Percentiles rank a stretch among this genome's conserved stretches.
Evolutionary conservation across 2,113 vertebrate species (phyloP).

Genomic region (Ophiodon elongatus): DNA sequence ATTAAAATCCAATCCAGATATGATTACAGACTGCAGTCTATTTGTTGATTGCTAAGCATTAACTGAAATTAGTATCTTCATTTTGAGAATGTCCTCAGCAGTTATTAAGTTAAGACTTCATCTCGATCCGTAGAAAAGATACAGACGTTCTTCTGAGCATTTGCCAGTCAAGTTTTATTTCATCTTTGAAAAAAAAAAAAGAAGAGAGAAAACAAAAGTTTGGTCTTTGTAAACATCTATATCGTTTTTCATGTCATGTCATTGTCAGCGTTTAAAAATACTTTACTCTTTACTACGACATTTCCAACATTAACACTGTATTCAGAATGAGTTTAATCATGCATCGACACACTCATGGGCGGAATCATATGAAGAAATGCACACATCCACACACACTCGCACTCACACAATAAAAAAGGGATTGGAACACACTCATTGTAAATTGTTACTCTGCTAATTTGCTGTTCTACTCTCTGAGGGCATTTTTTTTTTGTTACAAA

Average conservation of each 20-base stretch:
- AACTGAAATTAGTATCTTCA: slow-evolving; percentile 6
- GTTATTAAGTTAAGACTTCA: background rate
- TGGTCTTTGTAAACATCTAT: slow-evolving; percentile 81
- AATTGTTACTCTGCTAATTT: slow-evolving; percentile 11
- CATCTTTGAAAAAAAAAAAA: slow-evolving; percentile 61
- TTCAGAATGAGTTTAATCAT: slow-evolving; percentile 74
- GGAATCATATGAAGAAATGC: slow-evolving; percentile 53
- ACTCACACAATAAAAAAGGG: slow-evolving; percentile 28
- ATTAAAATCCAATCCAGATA: slow-evolving; percentile 3
- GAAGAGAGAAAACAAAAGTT: slow-evolving; percentile 60
- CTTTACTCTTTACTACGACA: slow-evolving; percentile 74
- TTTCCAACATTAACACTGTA: slow-evolving; percentile 76
- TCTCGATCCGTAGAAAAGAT: background rate
- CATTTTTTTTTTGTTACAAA: slow-evolving; percentile 41
- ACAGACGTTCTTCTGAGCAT: slow-evolving; percentile 27
- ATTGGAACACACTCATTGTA: slow-evolving; percentile 38
- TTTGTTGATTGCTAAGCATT: slow-evolving; percentile 19
- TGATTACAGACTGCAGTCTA: slow-evolving; percentile 3
- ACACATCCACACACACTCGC: background rate
- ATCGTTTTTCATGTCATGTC: slow-evolving; percentile 67
- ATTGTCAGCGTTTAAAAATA: slow-evolving; percentile 77
- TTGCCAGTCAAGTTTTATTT: slow-evolving; percentile 77
- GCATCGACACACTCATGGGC: slow-evolving; percentile 73
- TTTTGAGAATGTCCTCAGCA: background rate
- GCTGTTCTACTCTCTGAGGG: slow-evolving; percentile 41